Percentiles rank a stretch among this genome's conserved stretches.
These are phyloP conservation scores for Antedon mediterranea DNA, from an alignment of 53 echinoderm and acorn worm genomes.

Conservation along the genomic window DNA sequence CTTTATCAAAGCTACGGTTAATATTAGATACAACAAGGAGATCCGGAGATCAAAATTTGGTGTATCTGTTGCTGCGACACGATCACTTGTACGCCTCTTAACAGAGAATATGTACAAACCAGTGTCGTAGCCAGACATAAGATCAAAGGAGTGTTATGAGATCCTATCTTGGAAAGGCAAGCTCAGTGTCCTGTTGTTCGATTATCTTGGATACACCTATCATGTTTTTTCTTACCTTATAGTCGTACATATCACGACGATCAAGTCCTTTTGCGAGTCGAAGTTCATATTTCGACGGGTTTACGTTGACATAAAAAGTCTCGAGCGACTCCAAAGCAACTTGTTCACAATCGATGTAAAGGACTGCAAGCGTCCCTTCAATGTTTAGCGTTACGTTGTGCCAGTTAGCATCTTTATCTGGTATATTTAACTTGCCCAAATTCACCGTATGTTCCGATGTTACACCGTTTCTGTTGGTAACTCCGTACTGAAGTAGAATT, in stretches of 20 bases:
- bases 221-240: conserved; percentile 56
- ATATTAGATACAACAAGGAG: no score
- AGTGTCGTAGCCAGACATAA: no score
- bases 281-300: conserved; percentile 28
- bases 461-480: conserved; percentile 6
- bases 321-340: conserved; percentile 39
- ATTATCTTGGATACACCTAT: no score
- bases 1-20: no score
- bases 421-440: conserved; percentile 20
- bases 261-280: conserved; percentile 62
- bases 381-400: conserved; percentile 55
- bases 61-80: no score
- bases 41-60: no score
- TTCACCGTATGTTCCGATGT: conserved; percentile 7
- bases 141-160: no score
- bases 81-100: no score
- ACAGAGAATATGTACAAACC: no score
- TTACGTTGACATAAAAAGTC: conserved; percentile 31
- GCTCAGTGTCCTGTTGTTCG: no score
- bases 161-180: no score
- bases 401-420: conserved; percentile 17
- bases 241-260: conserved; percentile 34
- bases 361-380: conserved; percentile 36
- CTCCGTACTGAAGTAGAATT: conserved; percentile 38
- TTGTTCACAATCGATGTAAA: conserved; percentile 58